Evolutionary conservation across 2,888 invertebrate species (phyloP), one percentile per base, ranked within the genome.

Genomic region (Spialia ferax): DNA sequence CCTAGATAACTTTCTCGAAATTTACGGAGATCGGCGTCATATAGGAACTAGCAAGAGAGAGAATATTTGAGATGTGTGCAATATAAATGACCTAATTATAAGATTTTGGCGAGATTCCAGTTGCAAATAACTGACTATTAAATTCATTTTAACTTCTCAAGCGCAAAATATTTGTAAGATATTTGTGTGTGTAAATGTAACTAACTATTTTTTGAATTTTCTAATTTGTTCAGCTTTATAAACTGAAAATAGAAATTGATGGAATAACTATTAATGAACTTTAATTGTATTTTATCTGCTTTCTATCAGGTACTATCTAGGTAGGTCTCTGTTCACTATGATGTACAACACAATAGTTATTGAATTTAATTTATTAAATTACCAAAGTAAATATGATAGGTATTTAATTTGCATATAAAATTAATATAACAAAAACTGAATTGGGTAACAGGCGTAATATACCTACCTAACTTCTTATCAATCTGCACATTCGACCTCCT

Each of bases 11-110:
- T 26, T 42, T 29, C 22, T 26, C 20, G 52, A 63, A 55, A 68
- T 66, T 64, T 35, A 57, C 50, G 45, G n/a, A 15, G 50, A 18
- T 48, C 20, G 5, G 48, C 13, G 50, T 42, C 20, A 22, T 20
- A 48, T 10, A 48, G 38, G 0, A 29, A 11, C 35, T 35, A 42
- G 42, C 15, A 42, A 62, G 42, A 67, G 70, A 57, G 29, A 74
- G 77, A 82, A 70, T 79, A 83, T 86, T 82, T 78, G 68, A 77
- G 79, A 80, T 80, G 85, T 84, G 73, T 77, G 80, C 80, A 78
- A 82, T 82, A 83, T 83, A 85, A 84, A 85, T 83, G 85, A 83
- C 85, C 86, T 77, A 85, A 86, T 88, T 88, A 86, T 75, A 83
- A 73, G 70, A 79, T 82, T 76, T 84, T 91, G 91, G 91, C 85